A percentile compares a stretch with the other conserved stretches of the same genome.
phyloP scores from a whole-genome alignment of 2,797 vertebrate genomes.

The Tapera naevia region DNA sequence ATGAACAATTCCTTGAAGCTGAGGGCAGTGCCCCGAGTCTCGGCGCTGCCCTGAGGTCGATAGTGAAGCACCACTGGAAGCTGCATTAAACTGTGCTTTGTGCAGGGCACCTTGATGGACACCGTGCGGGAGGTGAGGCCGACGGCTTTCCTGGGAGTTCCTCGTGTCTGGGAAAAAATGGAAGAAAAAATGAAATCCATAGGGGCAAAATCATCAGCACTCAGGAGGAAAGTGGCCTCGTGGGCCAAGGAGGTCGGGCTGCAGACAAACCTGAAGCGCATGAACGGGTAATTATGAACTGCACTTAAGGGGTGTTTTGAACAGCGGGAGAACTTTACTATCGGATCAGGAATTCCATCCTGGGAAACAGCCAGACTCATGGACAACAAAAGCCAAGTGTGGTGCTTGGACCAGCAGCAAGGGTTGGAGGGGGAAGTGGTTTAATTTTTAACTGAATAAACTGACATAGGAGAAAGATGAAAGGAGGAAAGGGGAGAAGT shows the following conservation, averaged over 20 bases:
- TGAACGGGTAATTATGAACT: constrained; percentile 81
- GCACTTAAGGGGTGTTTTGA: fast-evolving
- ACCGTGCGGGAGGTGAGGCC: constrained; percentile 90
- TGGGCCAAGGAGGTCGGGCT: constrained; percentile 91
- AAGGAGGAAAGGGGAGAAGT: not conserved
- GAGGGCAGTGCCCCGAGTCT: not conserved
- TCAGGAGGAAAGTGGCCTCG: constrained; percentile 82
- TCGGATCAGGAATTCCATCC: not conserved
- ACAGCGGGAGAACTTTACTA: not conserved
- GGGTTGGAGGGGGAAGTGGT: not conserved
- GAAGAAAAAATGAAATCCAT: constrained; percentile 88
- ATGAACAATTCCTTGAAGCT: not conserved
- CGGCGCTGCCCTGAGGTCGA: not conserved
- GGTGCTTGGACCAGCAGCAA: fast-evolving
- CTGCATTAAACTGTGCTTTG: not conserved
- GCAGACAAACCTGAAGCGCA: constrained; percentile 83
- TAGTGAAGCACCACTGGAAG: not conserved
- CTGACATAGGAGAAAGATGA: not conserved
- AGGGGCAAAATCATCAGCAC: constrained; percentile 78
- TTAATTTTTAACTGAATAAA: not conserved
- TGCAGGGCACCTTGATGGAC: constrained; percentile 86
- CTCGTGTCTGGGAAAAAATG: constrained; percentile 97
- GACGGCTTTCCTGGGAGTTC: constrained; percentile 91
- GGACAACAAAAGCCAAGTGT: not conserved
- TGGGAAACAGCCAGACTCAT: fast-evolving